Conservation (phyloP, 2,888 invertebrate genomes). For the Heliconius ethilla region DNA sequence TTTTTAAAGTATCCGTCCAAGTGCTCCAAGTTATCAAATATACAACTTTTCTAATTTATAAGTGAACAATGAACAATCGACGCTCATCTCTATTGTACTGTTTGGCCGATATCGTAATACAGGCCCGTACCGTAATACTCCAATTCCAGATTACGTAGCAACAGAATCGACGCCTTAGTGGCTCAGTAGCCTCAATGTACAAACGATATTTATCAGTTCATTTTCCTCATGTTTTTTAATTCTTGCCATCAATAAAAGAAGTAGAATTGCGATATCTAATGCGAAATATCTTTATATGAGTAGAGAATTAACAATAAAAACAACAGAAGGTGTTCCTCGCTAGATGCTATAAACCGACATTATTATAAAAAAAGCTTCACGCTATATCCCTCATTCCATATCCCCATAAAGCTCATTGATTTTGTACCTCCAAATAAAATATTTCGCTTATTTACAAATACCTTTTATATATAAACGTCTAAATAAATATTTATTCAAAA, state of each 20-base stretch:
- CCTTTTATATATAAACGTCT: not conserved
- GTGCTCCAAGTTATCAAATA: slow-evolving; percentile 1
- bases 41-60: slow-evolving; percentile 48
- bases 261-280: not conserved
- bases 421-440: not conserved
- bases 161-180: not conserved
- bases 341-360: not conserved
- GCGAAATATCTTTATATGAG: not conserved
- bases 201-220: not conserved
- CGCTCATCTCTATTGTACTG: slow-evolving; percentile 32
- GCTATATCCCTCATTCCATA: not conserved
- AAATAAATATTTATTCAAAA: slow-evolving; percentile 17
- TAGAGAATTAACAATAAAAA: not conserved
- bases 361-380: not conserved
- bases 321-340: no score
- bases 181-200: not conserved
- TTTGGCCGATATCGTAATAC: slow-evolving; percentile 13
- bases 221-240: not conserved
- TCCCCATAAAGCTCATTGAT: not conserved
- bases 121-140: not conserved
- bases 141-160: not conserved
- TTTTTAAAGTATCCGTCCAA: not conserved
- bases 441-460: not conserved
- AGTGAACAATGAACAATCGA: slow-evolving; percentile 37
- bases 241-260: no score